Conservation (phyloP, 2,113 vertebrate genomes). For the Rhipidura dahli region DNA sequence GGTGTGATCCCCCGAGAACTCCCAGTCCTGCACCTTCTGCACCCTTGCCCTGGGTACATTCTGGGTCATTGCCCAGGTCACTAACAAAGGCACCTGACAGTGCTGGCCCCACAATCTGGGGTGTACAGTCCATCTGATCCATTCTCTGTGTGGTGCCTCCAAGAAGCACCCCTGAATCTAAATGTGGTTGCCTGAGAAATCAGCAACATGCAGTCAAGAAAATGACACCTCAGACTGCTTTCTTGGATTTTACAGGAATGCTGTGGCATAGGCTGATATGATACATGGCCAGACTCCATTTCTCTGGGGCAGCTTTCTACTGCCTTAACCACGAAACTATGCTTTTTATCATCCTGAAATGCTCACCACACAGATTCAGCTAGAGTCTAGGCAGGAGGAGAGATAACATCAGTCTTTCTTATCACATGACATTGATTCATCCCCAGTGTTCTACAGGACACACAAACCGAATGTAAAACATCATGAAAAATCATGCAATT, state of each 20-base stretch:
- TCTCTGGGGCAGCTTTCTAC: neutral
- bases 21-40: neutral
- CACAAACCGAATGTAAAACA: neutral
- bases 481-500: neutral
- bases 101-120: neutral
- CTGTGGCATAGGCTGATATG: neutral
- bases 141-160: neutral
- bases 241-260: neutral
- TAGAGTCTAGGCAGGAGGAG: neutral
- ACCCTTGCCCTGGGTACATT: too few species aligned
- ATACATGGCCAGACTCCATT: neutral
- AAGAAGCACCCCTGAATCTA: neutral
- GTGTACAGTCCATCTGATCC: neutral
- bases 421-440: neutral
- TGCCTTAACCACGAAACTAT: neutral
- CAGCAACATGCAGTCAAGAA: neutral
- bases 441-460: neutral
- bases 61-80: fast-evolving
- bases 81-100: neutral
- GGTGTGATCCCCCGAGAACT: neutral
- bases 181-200: neutral
- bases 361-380: neutral
- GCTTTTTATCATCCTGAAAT: neutral
- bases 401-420: neutral
- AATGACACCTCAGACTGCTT: neutral